Base-by-base conservation (phyloP, 1,140 invertebrate genomes). In the Phymastichus coffea region DNA sequence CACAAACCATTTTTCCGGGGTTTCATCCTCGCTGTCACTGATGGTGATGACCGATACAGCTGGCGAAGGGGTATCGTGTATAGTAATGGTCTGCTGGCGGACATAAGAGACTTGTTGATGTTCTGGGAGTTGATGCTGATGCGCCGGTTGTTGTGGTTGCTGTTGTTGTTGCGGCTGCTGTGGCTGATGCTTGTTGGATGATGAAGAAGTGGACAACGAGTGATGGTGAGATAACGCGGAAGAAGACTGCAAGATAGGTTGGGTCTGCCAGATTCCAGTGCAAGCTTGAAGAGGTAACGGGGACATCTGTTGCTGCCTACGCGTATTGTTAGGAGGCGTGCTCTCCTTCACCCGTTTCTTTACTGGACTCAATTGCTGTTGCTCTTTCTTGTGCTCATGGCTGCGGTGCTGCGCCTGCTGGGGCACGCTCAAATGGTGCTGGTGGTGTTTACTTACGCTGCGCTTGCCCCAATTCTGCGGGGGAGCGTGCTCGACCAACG, bases 291-390 rank as follows among this genome's bases (percentile, higher is more conserved):
- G 28, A 33, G 28, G 28, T n/a, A n/a, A n/a, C 4, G 41, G 40
- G 3, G 59, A 46, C 9, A 47, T 46, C 10, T 49, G 51, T 3
- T 41, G 46, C 47, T 80, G 78, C 74, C 80, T 80, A 20, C 77
- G 76, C 6, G 66, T 68, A 35, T 64, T 72, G 54, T 73, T 79
- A 0, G 94, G 94, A 26, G 95, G 94, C 19, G 94, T 95, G 66
- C 92, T 94, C 73, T 98, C 96, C 74, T 98, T 98, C 7, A 97
- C 95, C n/a, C 95, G 83, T 77, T 98, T 98, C 81, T 98, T 98
- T 2, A 98, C 94, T 1, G 96, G 96, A 69, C 93, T 97, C 57
- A 98, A 80, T 70, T 98, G 95, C 41, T 92, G 91, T 25, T 88
- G 85, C 68, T 96, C 93, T 73, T 95, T 96, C 74, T 93, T 95